These are phyloP conservation scores for Andrena flavipes DNA, from an alignment of 2,888 invertebrate species.

Conservation along the genomic window DNA sequence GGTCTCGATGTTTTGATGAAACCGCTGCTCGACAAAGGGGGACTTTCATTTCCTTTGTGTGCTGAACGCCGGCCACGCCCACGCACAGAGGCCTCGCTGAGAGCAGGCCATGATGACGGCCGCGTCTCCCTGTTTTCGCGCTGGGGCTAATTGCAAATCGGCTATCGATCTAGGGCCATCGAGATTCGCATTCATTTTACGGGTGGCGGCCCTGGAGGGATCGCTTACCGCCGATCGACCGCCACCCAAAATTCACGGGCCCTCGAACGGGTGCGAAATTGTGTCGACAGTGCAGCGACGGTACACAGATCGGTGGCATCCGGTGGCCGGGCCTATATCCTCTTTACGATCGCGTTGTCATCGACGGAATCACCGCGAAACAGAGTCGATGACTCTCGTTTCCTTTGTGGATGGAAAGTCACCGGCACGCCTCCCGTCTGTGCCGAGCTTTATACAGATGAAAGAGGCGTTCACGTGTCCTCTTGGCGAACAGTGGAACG, in stretches of 20 bases:
- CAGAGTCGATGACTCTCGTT: constrained; percentile 52
- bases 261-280: constrained; percentile 43
- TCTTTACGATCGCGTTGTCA: constrained; percentile 33
- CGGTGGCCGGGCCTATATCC: constrained; percentile 7
- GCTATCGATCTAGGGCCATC: constrained; percentile 51
- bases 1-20: constrained; percentile 54
- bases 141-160: constrained; percentile 56
- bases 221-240: constrained; percentile 30
- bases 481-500: constrained; percentile 1
- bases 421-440: constrained; percentile 35
- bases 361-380: constrained; percentile 49
- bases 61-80: constrained; percentile 52
- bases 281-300: background rate
- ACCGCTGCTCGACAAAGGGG: constrained; percentile 55
- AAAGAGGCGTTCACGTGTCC: constrained; percentile 24
- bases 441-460: background rate
- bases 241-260: constrained; percentile 36
- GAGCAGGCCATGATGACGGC: constrained; percentile 12
- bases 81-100: constrained; percentile 3
- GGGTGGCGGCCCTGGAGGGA: constrained; percentile 8
- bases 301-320: constrained; percentile 18
- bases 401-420: constrained; percentile 59
- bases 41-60: constrained; percentile 65
- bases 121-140: constrained; percentile 21
- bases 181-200: constrained; percentile 53